These are phyloP conservation scores for Galleria mellonella DNA, from an alignment of 1,140 invertebrate genomes.

Conservation along the genomic window DNA sequence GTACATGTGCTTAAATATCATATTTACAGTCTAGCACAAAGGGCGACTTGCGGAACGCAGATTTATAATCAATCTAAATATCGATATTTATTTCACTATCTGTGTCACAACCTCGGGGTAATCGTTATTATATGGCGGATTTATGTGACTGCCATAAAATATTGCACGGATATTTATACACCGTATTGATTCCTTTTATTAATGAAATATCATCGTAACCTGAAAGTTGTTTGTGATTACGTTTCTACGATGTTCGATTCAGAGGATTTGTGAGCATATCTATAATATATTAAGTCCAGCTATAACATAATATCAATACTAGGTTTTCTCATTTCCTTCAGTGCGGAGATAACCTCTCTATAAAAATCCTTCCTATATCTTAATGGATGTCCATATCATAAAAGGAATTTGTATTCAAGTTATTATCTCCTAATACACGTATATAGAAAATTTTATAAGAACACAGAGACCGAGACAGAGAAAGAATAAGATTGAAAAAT, in stretches of 20 bases:
- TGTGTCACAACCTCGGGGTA: background rate
- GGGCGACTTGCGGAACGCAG: background rate
- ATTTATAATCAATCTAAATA: slow-evolving; percentile 10
- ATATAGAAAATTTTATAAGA: too few relatives aligned
- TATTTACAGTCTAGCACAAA: slow-evolving; percentile 7
- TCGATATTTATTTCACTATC: slow-evolving; percentile 1
- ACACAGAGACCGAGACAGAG: too few relatives aligned
- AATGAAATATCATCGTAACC: too few relatives aligned
- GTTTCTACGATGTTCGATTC: too few relatives aligned
- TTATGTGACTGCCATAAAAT: background rate
- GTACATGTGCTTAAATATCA: slow-evolving; percentile 11
- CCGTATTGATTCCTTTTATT: too few relatives aligned
- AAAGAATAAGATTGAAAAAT: too few relatives aligned
- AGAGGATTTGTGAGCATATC: too few relatives aligned
- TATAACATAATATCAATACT: background rate
- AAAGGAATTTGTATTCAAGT: too few relatives aligned
- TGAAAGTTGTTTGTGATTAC: too few relatives aligned
- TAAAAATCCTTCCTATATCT: background rate
- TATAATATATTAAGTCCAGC: too few relatives aligned
- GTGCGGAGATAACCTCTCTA: background rate
- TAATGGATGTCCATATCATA: too few relatives aligned
- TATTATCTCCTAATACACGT: too few relatives aligned
- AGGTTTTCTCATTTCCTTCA: background rate
- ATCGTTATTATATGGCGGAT: background rate
- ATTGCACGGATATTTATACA: background rate